Base-by-base conservation (phyloP, 2,797 vertebrate genomes). In the Eulemur rubriventer region DNA sequence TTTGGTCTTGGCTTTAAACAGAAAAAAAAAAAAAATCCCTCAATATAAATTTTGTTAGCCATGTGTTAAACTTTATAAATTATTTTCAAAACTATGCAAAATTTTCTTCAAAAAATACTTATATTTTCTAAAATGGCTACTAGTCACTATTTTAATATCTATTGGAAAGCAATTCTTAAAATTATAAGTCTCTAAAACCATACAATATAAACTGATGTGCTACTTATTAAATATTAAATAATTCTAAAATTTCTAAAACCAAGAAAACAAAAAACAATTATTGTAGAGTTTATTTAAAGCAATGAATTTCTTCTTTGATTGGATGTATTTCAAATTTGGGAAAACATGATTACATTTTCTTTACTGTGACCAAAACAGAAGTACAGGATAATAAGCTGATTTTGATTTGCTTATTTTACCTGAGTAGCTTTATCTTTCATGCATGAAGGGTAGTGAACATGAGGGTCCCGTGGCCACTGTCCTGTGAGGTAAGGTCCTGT, bases 341-440 rank as follows among this genome's bases (percentile, higher is more conserved):
- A 80, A 84, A 73, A 76, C 52, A 0, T 82, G 46, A 85, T 95
- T 83, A 92, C 28, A 57, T 79, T 95, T 95, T 95, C 50, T 86
- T 94, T 85, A 92, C 24, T 72, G n/a, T 65, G 43, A 96, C 63
- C 41, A 82, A 96, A 96, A 91, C 6, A 90, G 48, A 73, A 93
- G 12, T 85, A 33, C 6, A 76, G 59, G 46, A 8, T 43, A 84
- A 50, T 30, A 81, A 81, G 50, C 4, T 82, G 38, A 57, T 52
- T 94, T 81, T 65, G 48, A 89, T 92, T 89, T 59, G 28, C 38
- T 76, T 12, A 80, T 91, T 97, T 99, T 99, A 99, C 99, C 99
- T 99, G 99, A 94, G 99, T 99, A 97, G 99, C 99, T 99, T 99
- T 99, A 98, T 99, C 99, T 98, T 99, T 99, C 99, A 99, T 99